These are phyloP conservation scores for Zhengitettix transpicula DNA, from an alignment of 2,888 invertebrate genomes.

Conservation along the genomic window DNA sequence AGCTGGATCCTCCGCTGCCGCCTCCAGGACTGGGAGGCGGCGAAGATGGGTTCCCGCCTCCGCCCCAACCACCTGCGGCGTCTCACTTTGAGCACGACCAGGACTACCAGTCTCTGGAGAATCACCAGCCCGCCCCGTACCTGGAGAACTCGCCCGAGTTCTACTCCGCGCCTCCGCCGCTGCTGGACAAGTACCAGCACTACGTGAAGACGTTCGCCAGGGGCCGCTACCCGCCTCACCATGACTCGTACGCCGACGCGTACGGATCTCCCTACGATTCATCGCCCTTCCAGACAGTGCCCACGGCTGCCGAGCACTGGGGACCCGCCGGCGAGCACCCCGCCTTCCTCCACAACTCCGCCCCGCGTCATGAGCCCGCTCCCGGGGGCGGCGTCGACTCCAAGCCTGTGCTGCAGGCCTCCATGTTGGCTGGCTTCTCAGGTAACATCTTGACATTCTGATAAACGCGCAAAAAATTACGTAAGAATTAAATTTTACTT, in stretches of 20 bases:
- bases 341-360: conserved; percentile 25
- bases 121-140: conserved; percentile 37
- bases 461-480: too few relatives aligned
- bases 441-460: conserved; percentile 19
- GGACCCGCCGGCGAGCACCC: conserved; percentile 20
- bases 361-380: conserved; percentile 25
- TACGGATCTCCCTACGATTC: conserved; percentile 41
- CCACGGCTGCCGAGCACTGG: conserved; percentile 35
- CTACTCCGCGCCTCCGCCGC: conserved; percentile 41
- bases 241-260: conserved; percentile 34
- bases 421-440: conserved; percentile 36
- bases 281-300: conserved; percentile 58
- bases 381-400: conserved; percentile 25
- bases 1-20: background rate
- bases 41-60: conserved; percentile 11
- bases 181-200: conserved; percentile 52
- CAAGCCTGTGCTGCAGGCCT: conserved; percentile 42
- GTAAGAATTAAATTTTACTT: too few relatives aligned
- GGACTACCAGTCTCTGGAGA: conserved; percentile 36
- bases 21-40: conserved; percentile 2
- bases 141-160: conserved; percentile 54
- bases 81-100: conserved; percentile 32
- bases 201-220: conserved; percentile 55
- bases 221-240: conserved; percentile 31
- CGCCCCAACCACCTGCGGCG: conserved; percentile 6